phyloP scores from a whole-genome alignment of 2,888 invertebrate species.

The Drepana falcataria region DNA sequence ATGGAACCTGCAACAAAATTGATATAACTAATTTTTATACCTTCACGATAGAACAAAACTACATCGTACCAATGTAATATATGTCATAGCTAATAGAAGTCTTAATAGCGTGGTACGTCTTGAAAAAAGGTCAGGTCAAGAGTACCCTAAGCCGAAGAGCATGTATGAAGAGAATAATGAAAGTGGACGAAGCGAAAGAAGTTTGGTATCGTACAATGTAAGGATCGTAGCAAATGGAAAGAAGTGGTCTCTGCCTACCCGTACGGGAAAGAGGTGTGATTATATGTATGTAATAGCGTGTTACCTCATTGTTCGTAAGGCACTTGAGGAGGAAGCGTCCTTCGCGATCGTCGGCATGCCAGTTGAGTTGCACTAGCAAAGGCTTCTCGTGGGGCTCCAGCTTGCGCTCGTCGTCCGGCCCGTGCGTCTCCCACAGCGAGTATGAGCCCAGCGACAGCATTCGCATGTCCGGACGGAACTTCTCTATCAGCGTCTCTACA shows the following conservation, averaged over 20 bases:
- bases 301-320: constrained; percentile 89
- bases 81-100: too few species aligned
- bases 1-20: constrained; percentile 25
- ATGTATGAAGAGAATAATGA: too few species aligned
- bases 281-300: neutral
- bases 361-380: constrained; percentile 96
- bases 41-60: neutral
- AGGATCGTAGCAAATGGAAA: too few species aligned
- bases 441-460: constrained; percentile 91
- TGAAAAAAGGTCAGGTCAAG: too few species aligned
- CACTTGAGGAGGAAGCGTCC: constrained; percentile 96
- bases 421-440: constrained; percentile 86
- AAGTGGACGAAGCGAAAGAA: too few species aligned
- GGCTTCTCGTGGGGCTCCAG: constrained; percentile 96
- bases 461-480: constrained; percentile 99
- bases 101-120: too few species aligned
- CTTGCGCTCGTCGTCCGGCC: constrained; percentile 91
- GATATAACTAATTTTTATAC: neutral
- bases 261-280: too few species aligned
- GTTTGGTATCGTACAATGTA: too few species aligned
- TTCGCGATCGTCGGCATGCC: constrained; percentile 99
- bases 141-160: too few species aligned
- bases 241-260: too few species aligned
- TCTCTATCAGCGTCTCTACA: constrained; percentile 94
- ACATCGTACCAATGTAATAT: too few species aligned